A percentile compares a stretch with the other conserved stretches of the same genome.
phyloP scores from a whole-genome alignment of 2,888 invertebrate genomes.

The Platycheirus albimanus region DNA sequence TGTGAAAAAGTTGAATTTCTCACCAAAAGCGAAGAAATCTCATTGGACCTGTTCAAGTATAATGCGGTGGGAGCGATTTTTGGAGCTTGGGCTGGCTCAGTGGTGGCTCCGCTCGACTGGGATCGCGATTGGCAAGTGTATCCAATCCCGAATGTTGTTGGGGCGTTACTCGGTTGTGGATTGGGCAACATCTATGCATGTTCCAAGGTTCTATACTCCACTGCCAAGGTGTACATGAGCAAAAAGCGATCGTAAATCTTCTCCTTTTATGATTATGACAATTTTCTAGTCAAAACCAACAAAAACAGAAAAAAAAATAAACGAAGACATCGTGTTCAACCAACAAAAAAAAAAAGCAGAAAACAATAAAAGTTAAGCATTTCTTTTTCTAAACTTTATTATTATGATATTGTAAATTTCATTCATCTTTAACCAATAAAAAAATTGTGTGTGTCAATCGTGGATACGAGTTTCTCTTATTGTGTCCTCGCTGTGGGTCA shows the following conservation, averaged over 20 bases:
- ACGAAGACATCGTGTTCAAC: slow-evolving; percentile 62
- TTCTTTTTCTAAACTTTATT: slow-evolving; percentile 70
- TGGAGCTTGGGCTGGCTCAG: slow-evolving; percentile 91
- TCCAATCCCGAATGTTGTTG: slow-evolving; percentile 87
- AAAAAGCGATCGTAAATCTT: slow-evolving; percentile 78
- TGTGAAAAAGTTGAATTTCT: slow-evolving; percentile 81
- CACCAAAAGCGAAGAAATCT: slow-evolving; percentile 80
- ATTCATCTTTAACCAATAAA: slow-evolving; percentile 34
- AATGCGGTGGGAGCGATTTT: slow-evolving; percentile 83
- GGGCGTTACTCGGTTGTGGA: slow-evolving; percentile 85
- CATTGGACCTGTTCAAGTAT: slow-evolving; percentile 81
- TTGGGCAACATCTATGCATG: slow-evolving; percentile 83
- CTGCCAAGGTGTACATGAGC: slow-evolving; percentile 80
- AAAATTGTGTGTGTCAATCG: slow-evolving; percentile 31
- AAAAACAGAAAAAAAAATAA: slow-evolving; percentile 23
- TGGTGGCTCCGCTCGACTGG: slow-evolving; percentile 94
- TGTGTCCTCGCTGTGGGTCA: too few species aligned
- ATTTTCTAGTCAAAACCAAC: slow-evolving; percentile 67
- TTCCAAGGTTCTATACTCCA: slow-evolving; percentile 80
- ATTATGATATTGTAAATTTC: slow-evolving; percentile 42
- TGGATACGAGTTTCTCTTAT: neutral
- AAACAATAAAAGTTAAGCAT: slow-evolving; percentile 69
- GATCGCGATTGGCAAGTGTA: slow-evolving; percentile 91
- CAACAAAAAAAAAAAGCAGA: slow-evolving; percentile 17
- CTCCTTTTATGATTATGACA: slow-evolving; percentile 25